Evolutionary conservation across 2,113 vertebrate species (phyloP).

Genomic region (Cryptomyrus ogoouensis): DNA sequence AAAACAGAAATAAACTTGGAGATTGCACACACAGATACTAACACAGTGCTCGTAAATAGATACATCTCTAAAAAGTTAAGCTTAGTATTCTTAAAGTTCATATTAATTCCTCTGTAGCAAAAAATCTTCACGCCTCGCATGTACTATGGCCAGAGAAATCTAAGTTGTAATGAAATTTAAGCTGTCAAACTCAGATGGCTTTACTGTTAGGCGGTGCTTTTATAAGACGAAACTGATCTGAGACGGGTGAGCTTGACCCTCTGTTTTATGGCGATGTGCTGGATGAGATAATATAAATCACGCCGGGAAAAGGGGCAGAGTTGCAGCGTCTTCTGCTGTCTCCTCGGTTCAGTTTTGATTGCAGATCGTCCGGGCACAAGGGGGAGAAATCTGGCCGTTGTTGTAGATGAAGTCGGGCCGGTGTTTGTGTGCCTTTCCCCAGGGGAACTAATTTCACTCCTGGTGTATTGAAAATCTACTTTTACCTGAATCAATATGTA

Average conservation of each 20-base stretch:
- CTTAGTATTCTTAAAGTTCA: background rate
- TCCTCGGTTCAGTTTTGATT: background rate
- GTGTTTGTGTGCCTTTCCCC: slow-evolving; percentile 25
- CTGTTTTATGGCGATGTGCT: slow-evolving; percentile 5
- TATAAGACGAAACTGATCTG: slow-evolving; percentile 22
- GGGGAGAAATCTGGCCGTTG: background rate
- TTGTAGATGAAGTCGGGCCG: slow-evolving; percentile 23
- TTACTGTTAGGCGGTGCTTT: slow-evolving; percentile 26
- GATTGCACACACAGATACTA: background rate
- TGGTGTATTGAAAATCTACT: slow-evolving; percentile 63
- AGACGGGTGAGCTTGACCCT: background rate
- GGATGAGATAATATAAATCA: slow-evolving; percentile 15
- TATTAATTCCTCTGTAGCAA: background rate
- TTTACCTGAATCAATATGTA: slow-evolving; percentile 78
- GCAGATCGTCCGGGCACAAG: slow-evolving; percentile 9
- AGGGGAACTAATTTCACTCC: slow-evolving; percentile 60
- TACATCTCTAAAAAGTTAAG: background rate
- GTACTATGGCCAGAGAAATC: background rate
- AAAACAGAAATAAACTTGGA: background rate
- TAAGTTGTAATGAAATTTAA: slow-evolving; percentile 18
- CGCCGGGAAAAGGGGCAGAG: background rate
- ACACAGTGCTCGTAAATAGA: background rate
- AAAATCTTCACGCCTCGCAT: background rate
- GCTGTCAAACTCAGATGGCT: slow-evolving; percentile 26
- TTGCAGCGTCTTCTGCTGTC: background rate